Conservation (phyloP, 2,888 invertebrate species). For the Petrolisthes cinctipes region DNA sequence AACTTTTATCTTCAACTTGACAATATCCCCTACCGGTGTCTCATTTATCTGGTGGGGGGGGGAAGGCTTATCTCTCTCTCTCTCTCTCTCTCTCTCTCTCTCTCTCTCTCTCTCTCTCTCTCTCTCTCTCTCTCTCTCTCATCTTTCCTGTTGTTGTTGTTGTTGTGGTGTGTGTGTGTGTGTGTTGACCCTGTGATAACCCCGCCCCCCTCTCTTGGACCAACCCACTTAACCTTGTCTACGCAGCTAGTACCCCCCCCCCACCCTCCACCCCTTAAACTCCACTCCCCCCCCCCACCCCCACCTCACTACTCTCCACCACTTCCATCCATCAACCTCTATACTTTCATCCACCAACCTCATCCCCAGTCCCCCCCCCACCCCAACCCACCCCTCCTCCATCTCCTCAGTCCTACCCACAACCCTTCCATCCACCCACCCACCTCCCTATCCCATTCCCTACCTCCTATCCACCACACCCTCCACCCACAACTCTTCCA, state of each 20-base stretch:
- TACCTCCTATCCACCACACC: background rate
- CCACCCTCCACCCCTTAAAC: background rate
- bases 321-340: background rate
- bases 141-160: background rate
- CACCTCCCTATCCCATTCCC: too few species aligned
- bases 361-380: background rate
- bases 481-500: background rate
- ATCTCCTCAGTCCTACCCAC: too few species aligned
- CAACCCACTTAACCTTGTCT: background rate
- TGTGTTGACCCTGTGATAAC: background rate
- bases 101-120: conserved; percentile 11
- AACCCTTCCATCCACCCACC: too few species aligned
- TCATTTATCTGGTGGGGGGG: too few species aligned
- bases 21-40: too few species aligned
- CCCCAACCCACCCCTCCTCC: background rate
- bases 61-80: background rate
- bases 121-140: background rate
- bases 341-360: background rate
- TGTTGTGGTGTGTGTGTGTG: background rate
- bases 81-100: conserved; percentile 11
- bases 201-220: background rate
- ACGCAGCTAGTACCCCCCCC: background rate
- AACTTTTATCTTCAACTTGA: too few species aligned
- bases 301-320: background rate
- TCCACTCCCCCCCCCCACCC: background rate